phyloP scores from a whole-genome alignment of 2,888 invertebrate genomes.

The Cephus pygmeus region DNA sequence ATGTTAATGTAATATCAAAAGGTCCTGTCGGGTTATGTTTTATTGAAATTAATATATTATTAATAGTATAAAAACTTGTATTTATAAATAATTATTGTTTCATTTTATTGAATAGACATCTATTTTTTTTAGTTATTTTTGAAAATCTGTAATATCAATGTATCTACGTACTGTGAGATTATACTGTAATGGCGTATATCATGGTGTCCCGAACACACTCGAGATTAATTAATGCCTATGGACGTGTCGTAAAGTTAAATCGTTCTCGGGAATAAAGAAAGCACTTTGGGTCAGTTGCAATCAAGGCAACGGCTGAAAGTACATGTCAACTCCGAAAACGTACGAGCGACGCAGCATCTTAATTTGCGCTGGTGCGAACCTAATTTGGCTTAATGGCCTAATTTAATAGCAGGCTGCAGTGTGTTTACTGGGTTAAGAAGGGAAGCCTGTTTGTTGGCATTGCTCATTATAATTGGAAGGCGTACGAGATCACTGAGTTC shows the following conservation, averaged over 20 bases:
- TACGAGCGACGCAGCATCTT: conserved; percentile 28
- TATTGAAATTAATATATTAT: not conserved
- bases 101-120: not conserved
- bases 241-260: not conserved
- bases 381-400: conserved; percentile 36
- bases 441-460: conserved; percentile 35
- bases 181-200: not conserved
- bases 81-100: no score
- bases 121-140: not conserved
- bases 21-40: not conserved
- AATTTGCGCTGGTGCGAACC: conserved; percentile 46
- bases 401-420: conserved; percentile 13
- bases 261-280: not conserved
- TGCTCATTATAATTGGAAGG: conserved; percentile 41
- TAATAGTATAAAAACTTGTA: no score
- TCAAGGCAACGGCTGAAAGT: not conserved
- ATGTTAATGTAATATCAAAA: not conserved
- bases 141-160: not conserved
- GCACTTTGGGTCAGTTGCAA: not conserved
- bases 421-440: conserved; percentile 1
- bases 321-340: not conserved
- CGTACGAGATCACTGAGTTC: conserved; percentile 21
- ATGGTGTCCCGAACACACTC: not conserved
- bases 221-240: not conserved
- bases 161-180: not conserved